Evolutionary conservation across 2,888 invertebrate species (phyloP), one percentile per base, ranked within the genome.

Genomic region (Scaptomyza cyrtandrae): DNA sequence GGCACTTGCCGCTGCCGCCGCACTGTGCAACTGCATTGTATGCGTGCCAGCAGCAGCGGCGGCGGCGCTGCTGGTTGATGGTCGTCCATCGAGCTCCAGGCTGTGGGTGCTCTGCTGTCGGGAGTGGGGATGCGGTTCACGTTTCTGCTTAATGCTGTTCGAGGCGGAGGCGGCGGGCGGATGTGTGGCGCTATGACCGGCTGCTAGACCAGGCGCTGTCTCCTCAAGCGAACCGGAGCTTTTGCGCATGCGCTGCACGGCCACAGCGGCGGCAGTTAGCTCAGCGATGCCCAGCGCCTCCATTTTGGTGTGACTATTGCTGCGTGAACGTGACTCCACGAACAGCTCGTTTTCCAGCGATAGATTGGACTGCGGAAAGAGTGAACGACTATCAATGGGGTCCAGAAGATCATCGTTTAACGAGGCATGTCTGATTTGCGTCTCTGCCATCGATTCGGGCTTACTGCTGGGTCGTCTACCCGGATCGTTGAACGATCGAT

Each of bases 51-150:
- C 39, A 13, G 52, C 81, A 16, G 54, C 54, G 6, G 59, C 54
- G 4, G 59, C 44, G 29, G 39, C 64, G n/a, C 82, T 75, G 13
- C 88, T 90, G 6, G 90, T 91, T 0, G 91, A 91, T 1, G 91
- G 90, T 13, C 91, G 80, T 1, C 91, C 91, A 48, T 91, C 91
- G 54, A 91, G 75, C 62, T 92, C 92, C 7, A 92, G 82, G 56
- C 92, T 92, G 59, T 92, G 92, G 27, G 92, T 91, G 72, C 92
- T 92, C 57, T 92, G 91, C 55, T 92, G 92, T 43, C 92, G 89
- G 37, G 89, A 78, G 52, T 91, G 91, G 35, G 90, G 80, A 55
- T 91, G 91, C n/a, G 89, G 66, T 29, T 89, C 83, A n/a, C 80
- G 75, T 6, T 90, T 87, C 55, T 90, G 91, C 37, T 91, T 91